Evolutionary conservation across 2,113 vertebrate genomes (phyloP), one percentile per base, ranked within the genome.

Genomic region (Eulacestoma nigropectus): DNA sequence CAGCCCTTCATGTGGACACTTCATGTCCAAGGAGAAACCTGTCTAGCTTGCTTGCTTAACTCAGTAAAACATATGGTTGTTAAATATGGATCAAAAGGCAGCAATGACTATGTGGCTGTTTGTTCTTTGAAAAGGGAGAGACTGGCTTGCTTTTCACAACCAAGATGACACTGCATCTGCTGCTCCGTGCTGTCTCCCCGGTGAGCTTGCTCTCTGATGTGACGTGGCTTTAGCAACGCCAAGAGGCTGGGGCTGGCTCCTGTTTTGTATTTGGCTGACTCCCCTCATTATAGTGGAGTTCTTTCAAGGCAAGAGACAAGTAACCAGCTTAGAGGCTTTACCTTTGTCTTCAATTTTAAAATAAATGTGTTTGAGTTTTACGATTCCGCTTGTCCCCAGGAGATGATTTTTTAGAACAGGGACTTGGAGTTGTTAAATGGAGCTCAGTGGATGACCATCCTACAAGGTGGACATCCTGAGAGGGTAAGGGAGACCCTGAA

Each of bases 31-130:
- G 46, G 57, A 7, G 74, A 88, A 91, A 42, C 67, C 63, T 41
- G 53, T 83, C 85, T 75, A 9, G 27, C 50, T 85, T 42, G 25
- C 59, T 52, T 64, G 20, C 72, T 81, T 92, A 69, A 63, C 87
- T 89, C 85, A 41, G 33, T 44, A 50, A 89, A 95, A 75, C 76
- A 82, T 91, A 87, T 52, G 86, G 84, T 21, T 84, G 69, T 89
- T 70, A 92, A 95, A 90, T 64, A 67, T 29, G 68, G 20, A 88
- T 77, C 64, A 92, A 92, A 94, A 90, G 55, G 55, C 88, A 94
- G 75, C 59, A 84, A 9, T 29, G 79, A 70, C 65, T 77, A 9
- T 13, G 11, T 26, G 55, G 50, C 78, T 65, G 63, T 73, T 92
- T 94, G 82, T 56, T 84, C 96, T 80, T 55, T 67, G 56, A 16